Percentiles rank a stretch among this genome's conserved stretches.
phyloP scores from a whole-genome alignment of 1,140 invertebrate genomes.

The Cotesia vestalis region DNA sequence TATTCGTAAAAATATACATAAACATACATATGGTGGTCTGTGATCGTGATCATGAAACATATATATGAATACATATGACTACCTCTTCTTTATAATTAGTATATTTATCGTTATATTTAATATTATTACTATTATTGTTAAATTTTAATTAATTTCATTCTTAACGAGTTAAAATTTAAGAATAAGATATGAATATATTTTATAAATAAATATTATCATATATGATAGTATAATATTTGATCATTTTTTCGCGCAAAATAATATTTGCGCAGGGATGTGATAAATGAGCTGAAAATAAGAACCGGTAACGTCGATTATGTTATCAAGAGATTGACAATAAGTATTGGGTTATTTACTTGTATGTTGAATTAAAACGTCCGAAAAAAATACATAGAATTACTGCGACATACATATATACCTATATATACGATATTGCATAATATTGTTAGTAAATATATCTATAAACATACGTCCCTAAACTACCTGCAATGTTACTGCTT shows the following conservation, averaged over 20 bases:
- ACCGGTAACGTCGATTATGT: conserved; percentile 43
- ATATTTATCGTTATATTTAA: too few relatives aligned
- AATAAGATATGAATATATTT: conserved; percentile 1
- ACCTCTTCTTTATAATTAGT: too few relatives aligned
- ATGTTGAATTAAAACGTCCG: conserved; percentile 23
- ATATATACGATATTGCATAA: conserved; percentile 36
- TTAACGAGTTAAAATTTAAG: neutral
- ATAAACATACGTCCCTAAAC: too few relatives aligned
- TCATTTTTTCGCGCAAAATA: conserved; percentile 11
- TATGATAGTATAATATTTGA: conserved; percentile 22
- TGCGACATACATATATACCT: conserved; percentile 27
- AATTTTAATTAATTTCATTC: too few relatives aligned
- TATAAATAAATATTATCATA: too few relatives aligned
- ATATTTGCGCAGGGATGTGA: conserved; percentile 10
- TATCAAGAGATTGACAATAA: conserved; percentile 57
- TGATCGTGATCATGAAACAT: conserved; percentile 21
- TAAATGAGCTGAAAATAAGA: conserved; percentile 26
- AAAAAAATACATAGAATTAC: conserved; percentile 34
- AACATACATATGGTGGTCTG: conserved; percentile 2
- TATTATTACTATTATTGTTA: too few relatives aligned
- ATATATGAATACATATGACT: conserved; percentile 4
- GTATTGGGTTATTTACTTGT: conserved; percentile 43
- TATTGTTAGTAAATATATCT: too few relatives aligned
- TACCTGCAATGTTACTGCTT: too few relatives aligned
- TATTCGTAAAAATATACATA: conserved; percentile 3